Evolutionary conservation across 2,888 invertebrate genomes (phyloP), one percentile per base, ranked within the genome.

Genomic region (Andrena praecox): DNA sequence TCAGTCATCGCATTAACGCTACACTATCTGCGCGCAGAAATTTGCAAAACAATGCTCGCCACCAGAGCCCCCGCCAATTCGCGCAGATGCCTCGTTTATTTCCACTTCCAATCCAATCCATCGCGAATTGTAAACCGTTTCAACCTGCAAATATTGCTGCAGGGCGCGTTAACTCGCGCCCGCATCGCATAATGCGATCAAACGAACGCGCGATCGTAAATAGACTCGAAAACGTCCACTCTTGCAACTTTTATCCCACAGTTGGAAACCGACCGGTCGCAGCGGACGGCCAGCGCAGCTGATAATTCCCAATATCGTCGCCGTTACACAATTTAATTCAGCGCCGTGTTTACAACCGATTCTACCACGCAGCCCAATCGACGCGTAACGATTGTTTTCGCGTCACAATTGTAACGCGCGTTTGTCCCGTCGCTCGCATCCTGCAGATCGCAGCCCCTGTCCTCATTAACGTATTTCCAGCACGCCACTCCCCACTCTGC

Each of bases 271-370:
- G 16, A 33, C n/a, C 35, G 12, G 33, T 42, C 31, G 2, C 62
- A 5, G 16, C 33, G 27, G 42, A 60, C 42, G 7, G 60, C 29
- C 31, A 59, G 27, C n/a, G 6, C 29, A 29, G 7, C 24, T 10
- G 62, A 63, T 52, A 62, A 71, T 52, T 63, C 48, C 33, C 62
- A 27, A 71, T 71, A 71, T 24, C 71, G 31, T 42, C 1, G 60
- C 20, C 42, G 70, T 35, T 60, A 56, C 52, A 42, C 29, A 50
- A 69, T 70, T 70, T 10, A 50, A 63, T 52, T 62, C 50, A 4
- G 10, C 50, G 10, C 24, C 2, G 50, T 52, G 24, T 62, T 50
- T 70, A 33, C 56, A 16, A 5, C 12, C n/a, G 6, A 54, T 54
- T 7, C 8, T 10, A 3, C 56, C 42, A 24, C 20, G 24, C 24